A percentile compares a stretch with the other conserved stretches of the same genome.
Evolutionary conservation across 2,113 vertebrate genomes (phyloP).

Genomic region (Anarrhichthys ocellatus): DNA sequence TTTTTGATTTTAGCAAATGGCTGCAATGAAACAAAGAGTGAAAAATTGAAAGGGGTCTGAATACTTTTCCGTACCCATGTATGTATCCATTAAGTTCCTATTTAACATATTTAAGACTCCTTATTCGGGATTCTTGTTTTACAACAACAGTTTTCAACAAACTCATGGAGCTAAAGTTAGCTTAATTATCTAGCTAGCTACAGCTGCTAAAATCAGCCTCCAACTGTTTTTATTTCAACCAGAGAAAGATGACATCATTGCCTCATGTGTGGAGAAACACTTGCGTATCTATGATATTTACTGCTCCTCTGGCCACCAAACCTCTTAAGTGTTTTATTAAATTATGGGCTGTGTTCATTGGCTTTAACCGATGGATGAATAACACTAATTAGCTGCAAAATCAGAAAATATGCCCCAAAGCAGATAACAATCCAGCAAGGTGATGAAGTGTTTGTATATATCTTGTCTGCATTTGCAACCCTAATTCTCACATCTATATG

Average conservation of each 20-base stretch:
- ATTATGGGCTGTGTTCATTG: constrained; percentile 69
- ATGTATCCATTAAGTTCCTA: not conserved
- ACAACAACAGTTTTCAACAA: not conserved
- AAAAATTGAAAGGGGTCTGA: too few species aligned
- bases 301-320: constrained; percentile 43
- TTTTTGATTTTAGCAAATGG: too few species aligned
- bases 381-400: constrained; percentile 75
- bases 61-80: too few species aligned
- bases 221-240: not conserved
- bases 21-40: too few species aligned
- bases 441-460: constrained; percentile 69
- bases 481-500: constrained; percentile 62
- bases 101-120: not conserved
- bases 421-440: constrained; percentile 63
- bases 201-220: not conserved
- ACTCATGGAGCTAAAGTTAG: not conserved
- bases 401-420: constrained; percentile 60
- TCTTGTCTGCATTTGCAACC: constrained; percentile 52
- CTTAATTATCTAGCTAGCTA: not conserved
- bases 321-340: constrained; percentile 64
- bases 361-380: constrained; percentile 72
- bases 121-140: not conserved
- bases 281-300: constrained; percentile 10
- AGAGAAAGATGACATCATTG: not conserved
- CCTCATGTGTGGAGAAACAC: constrained; percentile 7